Evolutionary conservation across 2,888 invertebrate genomes (phyloP).

Genomic region (Agonopterix alstromeriana): DNA sequence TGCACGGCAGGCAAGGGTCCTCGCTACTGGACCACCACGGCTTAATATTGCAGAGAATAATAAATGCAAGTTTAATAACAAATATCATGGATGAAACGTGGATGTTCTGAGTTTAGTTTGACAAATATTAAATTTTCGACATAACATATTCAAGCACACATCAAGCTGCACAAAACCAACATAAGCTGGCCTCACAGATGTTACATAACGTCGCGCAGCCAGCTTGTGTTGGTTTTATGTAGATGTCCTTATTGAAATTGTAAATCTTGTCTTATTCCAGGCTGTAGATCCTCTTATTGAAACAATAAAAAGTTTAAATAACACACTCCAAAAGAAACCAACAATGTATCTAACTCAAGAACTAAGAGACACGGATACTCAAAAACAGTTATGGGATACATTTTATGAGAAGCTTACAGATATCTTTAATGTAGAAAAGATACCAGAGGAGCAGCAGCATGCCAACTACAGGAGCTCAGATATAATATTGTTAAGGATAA

Average conservation of each 20-base stretch:
- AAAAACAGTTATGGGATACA: conserved; percentile 48
- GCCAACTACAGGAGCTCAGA: conserved; percentile 78
- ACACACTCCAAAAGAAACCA: conserved; percentile 61
- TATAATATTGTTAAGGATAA: conserved; percentile 74
- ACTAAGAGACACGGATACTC: conserved; percentile 78
- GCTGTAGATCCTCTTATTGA: conserved; percentile 76
- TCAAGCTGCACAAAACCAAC: too few species aligned
- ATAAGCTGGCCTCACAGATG: too few species aligned
- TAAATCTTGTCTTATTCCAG: conserved; percentile 47
- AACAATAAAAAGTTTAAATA: conserved; percentile 67
- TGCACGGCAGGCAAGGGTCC: too few species aligned
- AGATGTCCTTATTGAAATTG: neutral
- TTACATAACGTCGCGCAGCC: too few species aligned
- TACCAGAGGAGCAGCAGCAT: conserved; percentile 79
- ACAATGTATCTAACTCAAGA: conserved; percentile 82
- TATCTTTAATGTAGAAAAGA: conserved; percentile 50
- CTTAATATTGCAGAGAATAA: too few species aligned
- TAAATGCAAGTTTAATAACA: too few species aligned
- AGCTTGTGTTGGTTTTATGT: too few species aligned
- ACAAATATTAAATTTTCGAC: too few species aligned
- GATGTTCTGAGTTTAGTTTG: too few species aligned
- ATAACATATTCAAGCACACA: too few species aligned
- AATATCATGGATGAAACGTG: too few species aligned
- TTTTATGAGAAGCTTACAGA: conserved; percentile 53
- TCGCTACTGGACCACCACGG: too few species aligned